Percentiles rank a stretch among this genome's conserved stretches.
These are phyloP conservation scores for Lophotriccus pileatus DNA, from an alignment of 2,797 vertebrate genomes.

Conservation along the genomic window DNA sequence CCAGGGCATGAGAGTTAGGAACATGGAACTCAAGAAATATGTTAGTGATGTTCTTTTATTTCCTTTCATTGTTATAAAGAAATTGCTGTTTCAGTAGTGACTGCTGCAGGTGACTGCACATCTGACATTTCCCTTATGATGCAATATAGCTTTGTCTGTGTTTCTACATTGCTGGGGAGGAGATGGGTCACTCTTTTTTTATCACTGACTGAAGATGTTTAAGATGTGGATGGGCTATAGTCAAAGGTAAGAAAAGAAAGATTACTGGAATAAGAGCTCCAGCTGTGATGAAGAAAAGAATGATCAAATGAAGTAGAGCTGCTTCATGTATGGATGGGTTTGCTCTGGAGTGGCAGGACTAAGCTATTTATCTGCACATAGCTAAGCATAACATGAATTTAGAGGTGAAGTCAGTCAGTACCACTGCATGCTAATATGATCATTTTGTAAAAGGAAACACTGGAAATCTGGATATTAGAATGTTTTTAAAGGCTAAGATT, in stretches of 20 bases:
- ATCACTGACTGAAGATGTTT: not conserved
- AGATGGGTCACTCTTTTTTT: not conserved
- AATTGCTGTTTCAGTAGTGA: not conserved
- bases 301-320: not conserved
- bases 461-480: not conserved
- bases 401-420: not conserved
- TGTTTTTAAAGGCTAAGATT: not conserved
- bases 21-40: not conserved
- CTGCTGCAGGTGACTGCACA: not conserved
- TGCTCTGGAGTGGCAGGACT: not conserved
- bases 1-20: not conserved
- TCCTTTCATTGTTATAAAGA: not conserved
- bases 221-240: not conserved
- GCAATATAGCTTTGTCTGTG: not conserved
- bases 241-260: not conserved
- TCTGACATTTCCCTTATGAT: not conserved
- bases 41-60: not conserved
- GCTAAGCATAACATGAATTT: not conserved
- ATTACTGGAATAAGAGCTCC: not conserved
- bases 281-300: not conserved
- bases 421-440: not conserved
- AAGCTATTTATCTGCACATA: not conserved
- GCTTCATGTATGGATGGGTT: not conserved
- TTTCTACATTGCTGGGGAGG: not conserved
- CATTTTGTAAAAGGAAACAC: not conserved